Conservation (phyloP, 2,888 invertebrate species). For the Antheraea yamamai region DNA sequence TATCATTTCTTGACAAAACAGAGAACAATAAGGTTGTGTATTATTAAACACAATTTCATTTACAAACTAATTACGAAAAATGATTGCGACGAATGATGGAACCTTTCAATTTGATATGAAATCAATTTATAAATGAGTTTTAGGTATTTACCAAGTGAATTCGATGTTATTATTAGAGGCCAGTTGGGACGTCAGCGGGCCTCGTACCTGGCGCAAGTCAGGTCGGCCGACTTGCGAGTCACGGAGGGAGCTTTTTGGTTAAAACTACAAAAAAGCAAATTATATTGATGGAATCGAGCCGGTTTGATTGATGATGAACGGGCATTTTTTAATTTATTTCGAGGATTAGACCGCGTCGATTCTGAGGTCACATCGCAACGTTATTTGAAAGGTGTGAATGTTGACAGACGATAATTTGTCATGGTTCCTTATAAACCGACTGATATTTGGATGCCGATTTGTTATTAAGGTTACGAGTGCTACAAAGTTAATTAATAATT, state of each 20-base stretch:
- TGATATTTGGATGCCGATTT: not conserved
- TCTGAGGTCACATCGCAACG: conserved; percentile 54
- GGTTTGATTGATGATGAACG: conserved; percentile 81
- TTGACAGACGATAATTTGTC: conserved; percentile 32
- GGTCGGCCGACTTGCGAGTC: conserved; percentile 66
- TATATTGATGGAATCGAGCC: conserved; percentile 81
- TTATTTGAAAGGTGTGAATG: conserved; percentile 33
- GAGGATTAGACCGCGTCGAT: conserved; percentile 65
- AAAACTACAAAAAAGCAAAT: conserved; percentile 81
- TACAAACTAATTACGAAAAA: not conserved
- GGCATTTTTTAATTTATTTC: conserved; percentile 81
- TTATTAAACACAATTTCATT: not conserved
- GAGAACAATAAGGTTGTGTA: not conserved
- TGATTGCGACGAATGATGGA: conserved; percentile 24
- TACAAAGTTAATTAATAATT: not conserved
- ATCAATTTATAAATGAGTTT: conserved; percentile 43
- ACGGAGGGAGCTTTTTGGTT: conserved; percentile 75
- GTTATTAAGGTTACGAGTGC: not conserved
- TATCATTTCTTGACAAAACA: not conserved
- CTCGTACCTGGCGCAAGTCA: conserved; percentile 63
- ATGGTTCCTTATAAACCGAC: conserved; percentile 37
- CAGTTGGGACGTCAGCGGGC: conserved; percentile 31
- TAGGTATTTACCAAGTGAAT: conserved; percentile 38
- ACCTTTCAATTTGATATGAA: conserved; percentile 36
- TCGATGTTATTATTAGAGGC: conserved; percentile 33